Conservation (phyloP, 2,888 invertebrate genomes). For the Tipula helvola region DNA sequence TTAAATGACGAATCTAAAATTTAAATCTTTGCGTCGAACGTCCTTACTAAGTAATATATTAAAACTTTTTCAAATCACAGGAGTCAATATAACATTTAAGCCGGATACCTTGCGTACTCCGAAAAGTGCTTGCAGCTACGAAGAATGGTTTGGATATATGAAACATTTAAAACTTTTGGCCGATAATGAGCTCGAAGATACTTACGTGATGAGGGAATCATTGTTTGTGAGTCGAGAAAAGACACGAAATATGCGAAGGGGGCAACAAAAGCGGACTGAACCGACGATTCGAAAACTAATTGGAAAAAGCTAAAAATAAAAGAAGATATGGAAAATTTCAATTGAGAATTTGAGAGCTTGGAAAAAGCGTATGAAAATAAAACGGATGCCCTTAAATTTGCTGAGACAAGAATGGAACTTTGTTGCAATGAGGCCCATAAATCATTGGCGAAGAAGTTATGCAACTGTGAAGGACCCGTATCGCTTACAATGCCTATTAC, state of each 20-base stretch:
- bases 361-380: conserved; percentile 65
- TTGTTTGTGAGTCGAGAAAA: conserved; percentile 69
- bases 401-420: conserved; percentile 71
- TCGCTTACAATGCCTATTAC: conserved; percentile 60
- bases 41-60: too few relatives aligned
- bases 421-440: conserved; percentile 61
- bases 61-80: too few relatives aligned
- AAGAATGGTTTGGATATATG: conserved; percentile 73
- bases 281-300: conserved; percentile 75
- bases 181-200: conserved; percentile 65
- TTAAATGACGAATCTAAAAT: too few relatives aligned
- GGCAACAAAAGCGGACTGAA: conserved; percentile 75
- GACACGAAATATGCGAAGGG: conserved; percentile 62
- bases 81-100: conserved; percentile 76
- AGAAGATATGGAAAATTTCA: conserved; percentile 70
- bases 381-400: conserved; percentile 66
- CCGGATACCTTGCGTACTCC: conserved; percentile 67
- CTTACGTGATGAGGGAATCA: conserved; percentile 64
- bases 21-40: too few relatives aligned
- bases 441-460: conserved; percentile 59
- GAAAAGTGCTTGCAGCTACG: conserved; percentile 57
- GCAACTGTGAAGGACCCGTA: conserved; percentile 52
- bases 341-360: conserved; percentile 60
- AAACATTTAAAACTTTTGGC: conserved; percentile 62
- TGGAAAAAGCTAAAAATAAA: conserved; percentile 66